Base-by-base conservation (phyloP, 2,888 invertebrate species). In the Cerceris ruficornis region DNA sequence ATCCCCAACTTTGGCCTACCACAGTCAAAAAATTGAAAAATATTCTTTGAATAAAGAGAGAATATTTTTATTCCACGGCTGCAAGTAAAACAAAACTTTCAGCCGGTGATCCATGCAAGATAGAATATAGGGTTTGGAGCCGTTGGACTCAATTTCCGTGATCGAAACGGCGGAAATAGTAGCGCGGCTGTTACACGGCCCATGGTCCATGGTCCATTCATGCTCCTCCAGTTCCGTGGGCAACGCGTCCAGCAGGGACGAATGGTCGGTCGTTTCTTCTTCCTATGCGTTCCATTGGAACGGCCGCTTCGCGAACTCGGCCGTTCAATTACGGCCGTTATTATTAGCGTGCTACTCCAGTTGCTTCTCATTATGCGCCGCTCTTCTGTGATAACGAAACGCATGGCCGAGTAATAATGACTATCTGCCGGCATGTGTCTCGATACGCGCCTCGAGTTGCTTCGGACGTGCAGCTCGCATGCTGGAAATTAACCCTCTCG, bases 251-350 rank as follows among this genome's bases (percentile, higher is more conserved):
- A 60, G 59, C 49, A 54, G 57, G 71, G 68, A 68, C 66, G 69
- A 70, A 73, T 78, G 73, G 62, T 79, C 74, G 69, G 50, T 9
- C 61, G 59, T 61, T 46, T 65, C 60, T 69, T 77, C 81, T 67
- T 84, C 78, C 78, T 78, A 69, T 71, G 64, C 71, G 54, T 61
- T 69, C 71, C 65, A 66, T 65, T 71, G 60, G 75, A 65, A 60
- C 65, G 66, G 15, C 64, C 76, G 79, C 72, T 76, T 75, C 82
- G 79, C 70, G 74, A 76, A 82, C 83, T 70, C 82, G 79, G 82
- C 74, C 86, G 84, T 80, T 89, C 86, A 85, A 89, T 89, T 88
- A 88, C 86, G 79, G 72, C 77, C 81, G 86, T 88, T 88, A 89
- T 88, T 88, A 88, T 89, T 89, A 88, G 87, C 84, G 81, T 69